These are phyloP conservation scores for Donacobius atricapilla DNA, from an alignment of 2,113 vertebrate genomes.

Conservation along the genomic window DNA sequence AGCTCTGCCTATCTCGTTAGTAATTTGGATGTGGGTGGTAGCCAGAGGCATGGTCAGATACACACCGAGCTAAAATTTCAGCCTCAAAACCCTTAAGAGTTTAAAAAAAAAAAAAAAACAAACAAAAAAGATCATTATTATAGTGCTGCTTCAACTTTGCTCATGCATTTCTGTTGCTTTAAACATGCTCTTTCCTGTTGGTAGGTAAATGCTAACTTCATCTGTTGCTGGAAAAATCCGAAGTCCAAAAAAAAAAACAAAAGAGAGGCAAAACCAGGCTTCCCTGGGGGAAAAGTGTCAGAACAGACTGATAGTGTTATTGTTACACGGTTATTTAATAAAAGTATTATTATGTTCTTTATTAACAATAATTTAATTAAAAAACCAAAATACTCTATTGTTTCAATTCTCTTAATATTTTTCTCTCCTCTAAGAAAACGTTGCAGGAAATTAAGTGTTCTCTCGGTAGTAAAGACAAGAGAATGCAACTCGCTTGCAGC, in stretches of 20 bases:
- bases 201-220: constrained; percentile 73
- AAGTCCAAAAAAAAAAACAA: constrained; percentile 63
- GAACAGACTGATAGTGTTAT: constrained; percentile 80
- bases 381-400: constrained; percentile 84
- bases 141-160: constrained; percentile 73
- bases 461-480: constrained; percentile 73
- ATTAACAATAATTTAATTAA: constrained; percentile 86
- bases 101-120: background rate
- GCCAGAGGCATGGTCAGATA: constrained; percentile 63
- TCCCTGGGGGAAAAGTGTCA: constrained; percentile 74
- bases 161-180: constrained; percentile 74
- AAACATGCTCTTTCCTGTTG: constrained; percentile 79
- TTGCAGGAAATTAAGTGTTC: constrained; percentile 73
- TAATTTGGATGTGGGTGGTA: constrained; percentile 64
- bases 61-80: constrained; percentile 42
- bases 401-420: constrained; percentile 81
- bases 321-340: constrained; percentile 76
- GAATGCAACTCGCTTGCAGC: constrained; percentile 70
- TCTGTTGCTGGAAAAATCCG: constrained; percentile 75
- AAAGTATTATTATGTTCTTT: constrained; percentile 80
- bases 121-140: constrained; percentile 4
- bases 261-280: constrained; percentile 77
- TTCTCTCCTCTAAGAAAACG: constrained; percentile 80
- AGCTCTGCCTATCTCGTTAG: constrained; percentile 72
- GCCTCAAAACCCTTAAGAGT: constrained; percentile 63